Evolutionary conservation across 2,888 invertebrate species (phyloP), one percentile per base, ranked within the genome.

Genomic region (Gymnosoma rotundatum): DNA sequence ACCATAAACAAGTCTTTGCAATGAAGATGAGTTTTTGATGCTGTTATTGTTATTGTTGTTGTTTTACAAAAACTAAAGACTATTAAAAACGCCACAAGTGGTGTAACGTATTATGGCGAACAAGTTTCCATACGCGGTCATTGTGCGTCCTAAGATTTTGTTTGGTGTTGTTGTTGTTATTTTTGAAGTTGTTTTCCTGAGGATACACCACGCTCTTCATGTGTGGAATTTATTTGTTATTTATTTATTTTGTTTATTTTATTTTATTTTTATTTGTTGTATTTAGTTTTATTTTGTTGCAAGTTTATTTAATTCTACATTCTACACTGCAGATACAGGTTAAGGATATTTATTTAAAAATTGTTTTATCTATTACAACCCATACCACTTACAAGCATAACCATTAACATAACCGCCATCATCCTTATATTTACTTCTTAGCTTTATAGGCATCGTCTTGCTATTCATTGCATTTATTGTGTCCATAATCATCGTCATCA

Each of bases 121-220:
- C 81, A 85, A 87, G 87, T 85, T 86, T 83, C 87, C 86, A 85
- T 85, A 86, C 63, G 85, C 76, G 85, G 83, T 60, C 83, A 86
- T 80, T 78, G 73, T 78, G 83, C 83, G 75, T 79, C 56, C 69
- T 45, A 20, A 36, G 21, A 60, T 50, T 72, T 70, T 50, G 48
- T 66, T 74, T 73, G 42, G 52, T 25, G n/a, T 52, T 80, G 52
- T 73, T 58, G 18, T 58, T 21, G 25, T 67, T 42, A 20, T 61
- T 50, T 45, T 50, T 73, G 18, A 12, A 50, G 63, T 74, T 52
- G 38, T 64, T 45, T 61, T 60, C 38, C 48, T 21, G 7, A 32
- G 32, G 32, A 38, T 52, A 61, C 45, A 69, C 69, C 42, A 25
- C 25, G 25, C 69, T 45, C 38, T 36, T 20, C 45, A 42, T 79